phyloP scores from a whole-genome alignment of 2,113 vertebrate genomes.

The Cettia cetti region DNA sequence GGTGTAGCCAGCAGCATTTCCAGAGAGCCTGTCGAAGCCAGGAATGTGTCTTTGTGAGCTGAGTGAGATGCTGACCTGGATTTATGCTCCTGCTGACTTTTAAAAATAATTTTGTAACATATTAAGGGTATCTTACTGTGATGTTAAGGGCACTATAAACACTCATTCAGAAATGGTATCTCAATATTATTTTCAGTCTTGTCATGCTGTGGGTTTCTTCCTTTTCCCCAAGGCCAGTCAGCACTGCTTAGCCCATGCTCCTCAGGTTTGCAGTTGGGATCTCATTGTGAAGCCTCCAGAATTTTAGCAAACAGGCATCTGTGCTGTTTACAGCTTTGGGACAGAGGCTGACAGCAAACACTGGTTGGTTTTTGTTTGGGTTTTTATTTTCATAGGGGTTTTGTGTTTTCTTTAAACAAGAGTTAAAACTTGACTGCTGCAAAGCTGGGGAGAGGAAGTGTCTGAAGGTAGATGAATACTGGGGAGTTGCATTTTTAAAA shows the following conservation, averaged over 20 bases:
- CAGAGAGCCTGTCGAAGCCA: accelerated
- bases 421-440: neutral
- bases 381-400: neutral
- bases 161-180: neutral
- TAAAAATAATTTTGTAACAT: neutral
- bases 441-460: neutral
- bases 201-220: neutral
- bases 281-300: neutral
- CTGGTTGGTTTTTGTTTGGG: neutral
- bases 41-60: neutral
- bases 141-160: neutral
- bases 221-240: neutral
- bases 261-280: neutral
- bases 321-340: neutral
- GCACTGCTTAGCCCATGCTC: neutral
- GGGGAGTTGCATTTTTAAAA: neutral
- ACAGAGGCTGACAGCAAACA: neutral
- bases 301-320: neutral
- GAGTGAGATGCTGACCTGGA: neutral
- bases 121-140: neutral
- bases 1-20: neutral
- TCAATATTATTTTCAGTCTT: neutral
- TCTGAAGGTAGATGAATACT: neutral
- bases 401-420: neutral
- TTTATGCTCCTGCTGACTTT: neutral